Base-by-base conservation (phyloP, 2,113 vertebrate genomes). In the Festucalex cinctus region DNA sequence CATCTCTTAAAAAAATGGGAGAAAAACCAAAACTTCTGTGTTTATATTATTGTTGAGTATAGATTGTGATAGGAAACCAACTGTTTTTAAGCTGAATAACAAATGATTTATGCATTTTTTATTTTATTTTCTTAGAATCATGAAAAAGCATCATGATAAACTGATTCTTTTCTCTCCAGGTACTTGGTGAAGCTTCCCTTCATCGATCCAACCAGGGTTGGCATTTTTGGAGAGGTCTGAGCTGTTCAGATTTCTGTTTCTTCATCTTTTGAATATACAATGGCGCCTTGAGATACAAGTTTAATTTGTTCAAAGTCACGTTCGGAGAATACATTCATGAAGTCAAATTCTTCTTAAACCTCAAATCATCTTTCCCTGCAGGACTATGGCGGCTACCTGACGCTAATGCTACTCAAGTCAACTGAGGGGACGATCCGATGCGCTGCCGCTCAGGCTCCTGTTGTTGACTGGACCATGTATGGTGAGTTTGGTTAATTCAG, bases 391-490 rank as follows among this genome's bases (percentile, higher is more conserved):
- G 90, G 89, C 49, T 90, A 76, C 76, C 49, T 91, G 6, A 32
- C 78, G 0, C 78, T 90, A 22, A 82, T 49, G 73, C 80, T 90
- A 79, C 79, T 91, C 53, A 86, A 80, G 71, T 70, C 80, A 0
- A 74, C 80, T 0, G 85, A 86, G 35, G 60, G 32, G 73, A 63
- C 79, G 70, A 80, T 91, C 70, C 32, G 76, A 35, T 91, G 90
- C 9, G 86, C 75, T 0, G 90, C 86, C 0, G 83, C 74, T 65
- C 80, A 63, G 70, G 70, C 88, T 65, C 90, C 90, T 0, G 10
- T 91, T 70, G 79, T 81, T 0, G 86, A 91, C 80, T 91, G 90
- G 90, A 83, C 71, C 63, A 66, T 89, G 71, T 91, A 89, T 8
- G 89, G 90, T 91, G 78, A 87, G 48, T 28, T 3, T 8, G n/a